Conservation (phyloP, 92 coral and sea anemone genomes). For the Zoanthus solanderi region DNA sequence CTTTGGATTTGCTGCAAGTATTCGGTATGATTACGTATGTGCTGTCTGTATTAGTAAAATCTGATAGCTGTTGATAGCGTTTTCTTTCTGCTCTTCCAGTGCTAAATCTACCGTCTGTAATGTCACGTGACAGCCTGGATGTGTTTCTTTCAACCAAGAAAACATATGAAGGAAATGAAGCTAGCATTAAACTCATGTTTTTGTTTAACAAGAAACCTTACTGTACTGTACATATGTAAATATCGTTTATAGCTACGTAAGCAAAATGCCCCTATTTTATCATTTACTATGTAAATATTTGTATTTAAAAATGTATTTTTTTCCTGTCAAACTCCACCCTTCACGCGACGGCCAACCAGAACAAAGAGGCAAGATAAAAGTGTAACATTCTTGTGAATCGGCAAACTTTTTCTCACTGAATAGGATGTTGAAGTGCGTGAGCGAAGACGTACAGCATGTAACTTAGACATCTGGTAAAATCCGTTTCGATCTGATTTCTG, state of each 20-base stretch:
- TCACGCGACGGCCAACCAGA: background rate
- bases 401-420: no score
- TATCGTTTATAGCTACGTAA: background rate
- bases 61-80: conserved; percentile 21
- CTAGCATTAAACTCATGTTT: background rate
- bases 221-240: conserved; percentile 15
- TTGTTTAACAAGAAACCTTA: background rate
- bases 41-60: no score
- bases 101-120: conserved; percentile 86
- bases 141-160: conserved; percentile 27
- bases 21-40: no score
- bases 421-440: no score
- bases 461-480: no score
- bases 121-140: conserved; percentile 70
- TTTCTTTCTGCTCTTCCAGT: conserved; percentile 73
- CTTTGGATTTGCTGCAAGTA: no score
- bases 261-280: background rate
- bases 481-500: no score
- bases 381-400: no score
- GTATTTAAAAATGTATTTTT: background rate
- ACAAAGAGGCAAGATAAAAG: no score
- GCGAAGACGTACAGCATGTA: no score
- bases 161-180: background rate
- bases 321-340: conserved; percentile 10
- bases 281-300: no score